Evolutionary conservation across 2,797 vertebrate genomes (phyloP).

Genomic region (Adelosebastes latens): DNA sequence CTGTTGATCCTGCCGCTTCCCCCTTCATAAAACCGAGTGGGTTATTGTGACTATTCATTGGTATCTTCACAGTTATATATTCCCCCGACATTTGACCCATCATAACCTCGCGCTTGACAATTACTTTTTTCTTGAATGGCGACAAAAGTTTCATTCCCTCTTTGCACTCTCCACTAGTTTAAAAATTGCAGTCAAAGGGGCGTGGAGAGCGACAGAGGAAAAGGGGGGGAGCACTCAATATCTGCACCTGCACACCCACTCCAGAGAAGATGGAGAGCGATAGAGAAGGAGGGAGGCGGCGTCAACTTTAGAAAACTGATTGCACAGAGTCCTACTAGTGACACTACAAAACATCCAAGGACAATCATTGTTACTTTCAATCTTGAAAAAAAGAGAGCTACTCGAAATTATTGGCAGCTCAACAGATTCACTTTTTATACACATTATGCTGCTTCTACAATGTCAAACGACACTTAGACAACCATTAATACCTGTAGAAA

Average conservation of each 20-base stretch:
- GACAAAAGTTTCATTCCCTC: slow-evolving; percentile 20
- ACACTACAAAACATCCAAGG: slow-evolving; percentile 31
- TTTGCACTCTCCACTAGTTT: slow-evolving; percentile 37
- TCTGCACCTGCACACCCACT: slow-evolving; percentile 30
- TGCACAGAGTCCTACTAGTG: slow-evolving; percentile 17
- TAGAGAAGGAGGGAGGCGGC: slow-evolving; percentile 12
- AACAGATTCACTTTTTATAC: background rate
- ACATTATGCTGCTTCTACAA: background rate
- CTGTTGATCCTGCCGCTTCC: slow-evolving; percentile 19
- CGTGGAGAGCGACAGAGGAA: background rate
- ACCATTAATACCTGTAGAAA: background rate
- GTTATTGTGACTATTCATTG: slow-evolving; percentile 26
- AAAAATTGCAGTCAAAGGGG: slow-evolving; percentile 44
- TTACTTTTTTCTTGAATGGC: slow-evolving; percentile 21
- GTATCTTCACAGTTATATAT: slow-evolving; percentile 17
- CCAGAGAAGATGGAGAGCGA: slow-evolving; percentile 37
- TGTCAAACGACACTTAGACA: background rate
- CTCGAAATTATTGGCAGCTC: background rate
- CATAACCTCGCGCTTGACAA: slow-evolving; percentile 3
- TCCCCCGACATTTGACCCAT: slow-evolving; percentile 38
- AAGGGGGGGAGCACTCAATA: background rate
- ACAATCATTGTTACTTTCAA: slow-evolving; percentile 20
- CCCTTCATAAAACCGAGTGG: slow-evolving; percentile 48
- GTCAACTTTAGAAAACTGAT: slow-evolving; percentile 49
- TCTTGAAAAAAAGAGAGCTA: background rate